Base-by-base conservation (phyloP, 1,140 invertebrate genomes). In the Pseudoatta argentina region DNA sequence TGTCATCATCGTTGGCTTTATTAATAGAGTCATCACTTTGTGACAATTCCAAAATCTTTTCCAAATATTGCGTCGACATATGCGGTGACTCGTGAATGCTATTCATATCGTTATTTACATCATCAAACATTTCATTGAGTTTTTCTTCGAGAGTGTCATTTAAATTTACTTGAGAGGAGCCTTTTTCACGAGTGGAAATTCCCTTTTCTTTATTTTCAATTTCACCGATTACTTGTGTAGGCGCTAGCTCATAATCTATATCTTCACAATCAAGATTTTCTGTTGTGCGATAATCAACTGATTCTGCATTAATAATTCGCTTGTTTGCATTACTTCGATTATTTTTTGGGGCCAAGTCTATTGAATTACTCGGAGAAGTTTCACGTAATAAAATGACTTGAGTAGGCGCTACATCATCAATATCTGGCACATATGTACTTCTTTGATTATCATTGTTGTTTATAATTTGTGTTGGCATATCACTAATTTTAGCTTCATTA, bases 141-240 rank as follows among this genome's bases (percentile, higher is more conserved):
- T 93, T 91, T 81, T n/a, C 85, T 72, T 92, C 92, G 2, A 94
- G n/a, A 0, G 78, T 88, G 48, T 94, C 92, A 55, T 93, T 79
- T 8, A 87, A 48, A 87, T 86, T 91, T 4, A 16, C 14, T 14
- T 18, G 66, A 18, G 34, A 4, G 53, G 30, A 61, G 14, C 14
- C 39, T 24, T 57, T 66, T 64, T n/a, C 44, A 3, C 3, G 12
- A 2, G 2, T 6, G 24, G 12, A 16, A 55, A 30, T 85, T 61
- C 8, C 76, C 53, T 44, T 57, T 18, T 18, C 67, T 27, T 55
- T n/a, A 7, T 48, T 75, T n/a, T 75, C 55, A n/a, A 71, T 14
- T 6, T 86, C 77, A 30, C 34, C 21, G 7, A 91, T 76, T 48
- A 69, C 5, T 55, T 91, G 87, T 16, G 89, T 88, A 14, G 85